Evolutionary conservation across 2,888 invertebrate genomes (phyloP), one percentile per base, ranked within the genome.

Genomic region (Cancer borealis): DNA sequence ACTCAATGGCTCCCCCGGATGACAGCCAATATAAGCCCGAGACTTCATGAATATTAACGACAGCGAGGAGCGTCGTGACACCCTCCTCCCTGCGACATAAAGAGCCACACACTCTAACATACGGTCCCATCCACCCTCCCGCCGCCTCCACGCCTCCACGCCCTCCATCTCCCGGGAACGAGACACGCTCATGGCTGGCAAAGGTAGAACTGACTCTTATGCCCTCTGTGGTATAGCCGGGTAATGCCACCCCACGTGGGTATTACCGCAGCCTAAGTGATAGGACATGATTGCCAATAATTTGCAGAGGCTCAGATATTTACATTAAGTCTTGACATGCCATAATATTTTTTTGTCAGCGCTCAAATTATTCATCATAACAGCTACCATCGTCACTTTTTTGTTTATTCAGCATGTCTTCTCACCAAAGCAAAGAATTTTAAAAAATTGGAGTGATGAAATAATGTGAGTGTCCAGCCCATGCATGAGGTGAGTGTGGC

Each of bases 201-300:
- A 47, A 79, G 46, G 46, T 5, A 46, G 46, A n/a, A 91, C 26
- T 79, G 39, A n/a, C 46, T 30, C 73, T 30, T 91, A 91, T 14
- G 5, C 26, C 79, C 73, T 39, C 8, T 14, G 91, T 73, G 46
- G 91, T 47, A 46, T 39, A 39, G 79, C 91, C 26, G 21, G 17
- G 73, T 79, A 73, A 91, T 73, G 91, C 46, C 90, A 21, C 46
- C 5, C 45, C 21, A 17, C 21, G 92, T 88, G 49, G 60, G 45
- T 60, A 92, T 92, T 92, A 88, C 92, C 39, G 46, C 39, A 21
- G 39, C 60, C 60, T 88, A 45, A 92, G 54, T 39, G 87, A 92
- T 60, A 88, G 45, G 92, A 92, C 92, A 88, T 54, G 60, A 92
- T 87, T 92, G 92, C 92, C 88, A 92, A 92, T 92, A 92, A 92